These are phyloP conservation scores for Tachina lurida DNA, from an alignment of 2,888 invertebrate genomes.

Conservation along the genomic window DNA sequence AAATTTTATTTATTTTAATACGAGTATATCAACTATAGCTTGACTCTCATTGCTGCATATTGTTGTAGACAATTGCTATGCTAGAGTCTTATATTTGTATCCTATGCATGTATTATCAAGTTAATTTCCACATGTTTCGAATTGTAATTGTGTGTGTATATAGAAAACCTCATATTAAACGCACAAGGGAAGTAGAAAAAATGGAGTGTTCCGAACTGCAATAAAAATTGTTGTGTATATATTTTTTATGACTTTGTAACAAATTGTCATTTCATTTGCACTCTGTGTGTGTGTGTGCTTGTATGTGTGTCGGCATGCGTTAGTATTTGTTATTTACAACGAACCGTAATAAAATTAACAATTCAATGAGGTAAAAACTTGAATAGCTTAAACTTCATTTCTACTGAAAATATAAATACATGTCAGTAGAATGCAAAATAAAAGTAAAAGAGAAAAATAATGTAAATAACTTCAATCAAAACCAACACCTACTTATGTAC, in stretches of 20 bases:
- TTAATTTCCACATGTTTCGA: too few species aligned
- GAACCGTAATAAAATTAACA: slow-evolving; percentile 59
- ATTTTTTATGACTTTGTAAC: slow-evolving; percentile 53
- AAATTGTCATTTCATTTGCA: slow-evolving; percentile 57
- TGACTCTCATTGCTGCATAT: too few species aligned
- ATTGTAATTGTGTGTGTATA: not conserved
- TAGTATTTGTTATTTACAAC: slow-evolving; percentile 20
- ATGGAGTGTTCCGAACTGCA: slow-evolving; percentile 18
- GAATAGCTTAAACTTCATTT: slow-evolving; percentile 47
- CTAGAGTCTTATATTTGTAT: too few species aligned
- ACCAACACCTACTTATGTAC: not conserved
- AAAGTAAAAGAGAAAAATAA: not conserved
- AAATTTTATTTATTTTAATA: too few species aligned
- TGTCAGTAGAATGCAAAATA: slow-evolving; percentile 38
- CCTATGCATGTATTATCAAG: too few species aligned
- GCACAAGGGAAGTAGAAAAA: not conserved
- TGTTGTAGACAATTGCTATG: too few species aligned
- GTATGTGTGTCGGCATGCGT: not conserved
- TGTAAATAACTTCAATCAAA: not conserved
- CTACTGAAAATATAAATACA: slow-evolving; percentile 40
- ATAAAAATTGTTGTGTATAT: slow-evolving; percentile 39
- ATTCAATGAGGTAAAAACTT: slow-evolving; percentile 59
- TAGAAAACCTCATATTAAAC: not conserved
- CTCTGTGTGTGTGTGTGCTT: not conserved
- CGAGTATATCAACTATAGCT: too few species aligned